Base-by-base conservation (phyloP, 2,797 vertebrate genomes). In the Chrysolophus pictus region DNA sequence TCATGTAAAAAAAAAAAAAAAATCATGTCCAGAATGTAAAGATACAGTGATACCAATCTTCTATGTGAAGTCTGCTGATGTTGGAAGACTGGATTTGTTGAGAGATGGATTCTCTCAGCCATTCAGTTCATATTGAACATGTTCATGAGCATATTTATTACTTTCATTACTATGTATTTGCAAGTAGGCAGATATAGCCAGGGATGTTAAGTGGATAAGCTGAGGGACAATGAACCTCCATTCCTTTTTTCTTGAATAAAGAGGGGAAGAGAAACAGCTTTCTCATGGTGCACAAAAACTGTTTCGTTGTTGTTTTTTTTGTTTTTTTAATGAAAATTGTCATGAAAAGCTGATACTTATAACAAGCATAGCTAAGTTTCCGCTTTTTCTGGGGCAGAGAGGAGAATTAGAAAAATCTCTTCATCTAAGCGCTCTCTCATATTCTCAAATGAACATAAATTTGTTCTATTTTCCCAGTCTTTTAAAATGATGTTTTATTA, bases 141-240 rank as follows among this genome's bases (percentile, higher is more conserved):
- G 33, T 63, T 64, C 0, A 0, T n/a, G 2, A 28, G 6, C 0
- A 0, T 37, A 53, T 71, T 56, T 8, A 3, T 56, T 37, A 11
- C 21, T 77, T 73, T 35, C 12, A 41, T 60, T 67, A 8, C 39
- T 18, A 8, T 33, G n/a, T 58, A 37, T 68, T 87, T 53, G 7
- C 23, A 72, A 72, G 51, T 41, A 49, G 37, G 16, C 33, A 80
- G 44, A 68, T 31, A 1, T 69, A 16, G 44, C 35, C 56, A 41
- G 3, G 35, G 3, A 12, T 29, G 7, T 46, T 84, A 29, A 55
- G 9, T 41, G 12, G 8, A 53, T 33, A 41, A 68, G 13, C 28
- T 72, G 44, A 74, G 41, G 26, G 16, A 49, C 23, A 33, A 15
- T 15, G 41, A 18, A 6, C 18, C 24, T 84, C n/a, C 6, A 19